These are phyloP conservation scores for Sphyrna mokarran DNA, from an alignment of 2,113 vertebrate species.

Conservation along the genomic window DNA sequence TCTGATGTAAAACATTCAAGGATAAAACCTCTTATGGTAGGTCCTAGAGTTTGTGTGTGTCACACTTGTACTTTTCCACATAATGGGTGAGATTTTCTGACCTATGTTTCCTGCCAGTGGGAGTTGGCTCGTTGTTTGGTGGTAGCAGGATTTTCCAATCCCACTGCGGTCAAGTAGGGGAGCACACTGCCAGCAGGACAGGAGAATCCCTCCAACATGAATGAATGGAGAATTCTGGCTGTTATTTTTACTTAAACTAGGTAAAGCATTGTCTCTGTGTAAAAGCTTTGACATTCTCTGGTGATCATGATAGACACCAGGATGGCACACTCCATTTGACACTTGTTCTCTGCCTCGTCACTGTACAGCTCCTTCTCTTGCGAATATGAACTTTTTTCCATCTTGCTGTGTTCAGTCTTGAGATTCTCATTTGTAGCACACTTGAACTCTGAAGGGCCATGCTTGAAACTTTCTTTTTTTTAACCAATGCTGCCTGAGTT, in stretches of 20 bases:
- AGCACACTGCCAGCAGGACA: no score
- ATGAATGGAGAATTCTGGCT: no score
- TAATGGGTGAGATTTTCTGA: no score
- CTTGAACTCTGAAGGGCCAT: neutral
- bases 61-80: neutral
- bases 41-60: neutral
- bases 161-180: no score
- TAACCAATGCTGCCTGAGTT: neutral
- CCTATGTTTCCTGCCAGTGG: no score
- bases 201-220: no score
- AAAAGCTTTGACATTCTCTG: neutral
- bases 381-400: neutral
- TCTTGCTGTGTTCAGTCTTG: neutral
- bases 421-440: neutral
- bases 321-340: neutral
- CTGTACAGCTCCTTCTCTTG: neutral
- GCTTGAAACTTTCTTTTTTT: neutral
- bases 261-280: neutral
- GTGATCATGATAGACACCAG: neutral
- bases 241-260: neutral
- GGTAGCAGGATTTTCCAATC: no score
- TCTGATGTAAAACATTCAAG: neutral
- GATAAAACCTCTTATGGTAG: neutral
- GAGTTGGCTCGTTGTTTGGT: no score
- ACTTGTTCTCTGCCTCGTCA: neutral